Percentiles rank a stretch among this genome's conserved stretches.
These are phyloP conservation scores for Periophthalmodon schlosseri DNA, from an alignment of 2,113 vertebrate genomes.

Conservation along the genomic window DNA sequence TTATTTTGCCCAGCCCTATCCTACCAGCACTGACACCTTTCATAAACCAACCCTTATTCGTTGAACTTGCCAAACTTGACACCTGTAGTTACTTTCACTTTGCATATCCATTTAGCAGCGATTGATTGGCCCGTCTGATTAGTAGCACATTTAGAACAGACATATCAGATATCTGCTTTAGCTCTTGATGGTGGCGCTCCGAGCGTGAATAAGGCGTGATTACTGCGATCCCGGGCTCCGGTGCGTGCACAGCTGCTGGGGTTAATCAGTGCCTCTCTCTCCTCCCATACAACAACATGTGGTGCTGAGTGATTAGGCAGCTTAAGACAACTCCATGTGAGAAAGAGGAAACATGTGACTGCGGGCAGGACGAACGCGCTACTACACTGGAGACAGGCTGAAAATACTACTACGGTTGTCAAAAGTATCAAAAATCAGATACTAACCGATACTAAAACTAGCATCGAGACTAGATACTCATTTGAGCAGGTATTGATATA, in stretches of 20 bases:
- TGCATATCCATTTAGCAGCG: background rate
- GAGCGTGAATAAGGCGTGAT: slow-evolving; percentile 58
- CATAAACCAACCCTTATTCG: background rate
- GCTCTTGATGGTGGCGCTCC: slow-evolving; percentile 30
- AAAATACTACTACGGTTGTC: background rate
- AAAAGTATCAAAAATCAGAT: too few relatives aligned
- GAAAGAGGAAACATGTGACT: background rate
- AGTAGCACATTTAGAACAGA: slow-evolving; percentile 1
- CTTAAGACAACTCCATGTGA: slow-evolving; percentile 47
- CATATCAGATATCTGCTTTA: slow-evolving; percentile 17
- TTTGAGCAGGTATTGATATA: too few relatives aligned
- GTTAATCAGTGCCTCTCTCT: slow-evolving; percentile 61
- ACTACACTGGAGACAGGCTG: background rate
- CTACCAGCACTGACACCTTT: background rate
- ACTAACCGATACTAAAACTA: too few relatives aligned
- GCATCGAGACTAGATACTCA: too few relatives aligned
- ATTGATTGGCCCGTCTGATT: slow-evolving; percentile 6
- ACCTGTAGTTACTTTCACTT: slow-evolving; percentile 16
- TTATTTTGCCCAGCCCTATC: background rate
- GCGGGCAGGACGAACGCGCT: background rate
- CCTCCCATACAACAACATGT: slow-evolving; percentile 57
- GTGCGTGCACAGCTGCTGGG: slow-evolving; percentile 57
- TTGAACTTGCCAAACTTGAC: background rate
- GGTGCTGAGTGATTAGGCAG: slow-evolving; percentile 57
- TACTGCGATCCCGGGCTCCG: slow-evolving; percentile 54